These are phyloP conservation scores for Silurus lanzhouensis DNA, from an alignment of 2,797 vertebrate species.

Conservation along the genomic window DNA sequence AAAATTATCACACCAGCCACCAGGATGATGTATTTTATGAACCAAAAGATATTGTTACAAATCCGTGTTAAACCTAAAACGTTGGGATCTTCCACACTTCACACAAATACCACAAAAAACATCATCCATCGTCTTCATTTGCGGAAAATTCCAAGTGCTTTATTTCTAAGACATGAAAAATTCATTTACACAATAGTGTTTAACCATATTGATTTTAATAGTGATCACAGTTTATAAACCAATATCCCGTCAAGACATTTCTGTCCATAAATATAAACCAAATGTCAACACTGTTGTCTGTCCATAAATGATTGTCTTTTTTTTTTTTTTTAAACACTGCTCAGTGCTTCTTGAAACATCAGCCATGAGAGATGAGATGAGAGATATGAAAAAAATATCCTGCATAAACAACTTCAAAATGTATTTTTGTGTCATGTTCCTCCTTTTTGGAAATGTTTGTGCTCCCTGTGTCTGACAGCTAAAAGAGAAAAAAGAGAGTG, in stretches of 20 bases:
- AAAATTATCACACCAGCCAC: background rate
- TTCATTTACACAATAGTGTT: background rate
- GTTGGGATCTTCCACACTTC: background rate
- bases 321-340: background rate
- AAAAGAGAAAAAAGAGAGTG: conserved; percentile 73
- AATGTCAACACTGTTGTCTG: background rate
- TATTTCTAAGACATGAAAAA: conserved; percentile 11
- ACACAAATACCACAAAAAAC: background rate
- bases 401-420: conserved; percentile 56
- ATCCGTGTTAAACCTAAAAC: background rate
- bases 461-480: conserved; percentile 62
- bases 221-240: conserved; percentile 1
- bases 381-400: conserved; percentile 58
- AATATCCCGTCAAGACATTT: conserved; percentile 21
- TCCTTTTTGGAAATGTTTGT: conserved; percentile 59
- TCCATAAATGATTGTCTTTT: conserved; percentile 29
- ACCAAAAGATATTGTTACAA: background rate
- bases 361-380: background rate
- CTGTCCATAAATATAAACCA: conserved; percentile 23
- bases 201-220: conserved; percentile 12
- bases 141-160: background rate
- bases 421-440: conserved; percentile 64
- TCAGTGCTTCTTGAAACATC: conserved; percentile 22
- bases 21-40: background rate
- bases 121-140: background rate